A percentile compares a stretch with the other conserved stretches of the same genome.
These are phyloP conservation scores for Agrotis ipsilon DNA, from an alignment of 2,888 invertebrate genomes.

Conservation along the genomic window DNA sequence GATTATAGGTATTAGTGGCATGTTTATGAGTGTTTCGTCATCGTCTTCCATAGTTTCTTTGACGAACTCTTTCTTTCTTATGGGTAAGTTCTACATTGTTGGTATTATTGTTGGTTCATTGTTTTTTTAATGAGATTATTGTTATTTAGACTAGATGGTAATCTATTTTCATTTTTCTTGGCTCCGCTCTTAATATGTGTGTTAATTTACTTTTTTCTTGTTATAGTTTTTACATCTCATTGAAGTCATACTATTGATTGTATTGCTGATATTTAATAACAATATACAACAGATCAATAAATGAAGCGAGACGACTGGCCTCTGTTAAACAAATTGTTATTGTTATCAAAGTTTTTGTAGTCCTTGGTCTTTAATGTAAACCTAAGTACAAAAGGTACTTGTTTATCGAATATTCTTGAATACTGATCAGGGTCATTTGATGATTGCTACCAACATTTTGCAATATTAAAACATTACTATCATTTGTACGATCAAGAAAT, in stretches of 20 bases:
- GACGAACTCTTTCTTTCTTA: background rate
- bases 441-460: background rate
- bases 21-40: slow-evolving; percentile 23
- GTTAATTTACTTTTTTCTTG: background rate
- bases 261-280: background rate
- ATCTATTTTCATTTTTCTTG: background rate
- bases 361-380: slow-evolving; percentile 25
- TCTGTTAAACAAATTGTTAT: slow-evolving; percentile 9
- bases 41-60: background rate
- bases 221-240: background rate
- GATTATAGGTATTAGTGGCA: slow-evolving; percentile 21
- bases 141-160: background rate
- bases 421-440: slow-evolving; percentile 27
- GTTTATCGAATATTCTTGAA: slow-evolving; percentile 17
- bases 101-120: too few species aligned
- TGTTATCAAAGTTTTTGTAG: slow-evolving; percentile 20
- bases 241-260: background rate
- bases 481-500: background rate
- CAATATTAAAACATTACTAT: background rate
- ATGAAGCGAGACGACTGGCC: background rate
- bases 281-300: background rate
- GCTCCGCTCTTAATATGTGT: too few species aligned
- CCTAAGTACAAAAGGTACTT: slow-evolving; percentile 15
- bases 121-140: background rate
- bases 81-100: background rate